Conservation (phyloP, 1,140 invertebrate species). For the Bombus affinis region DNA sequence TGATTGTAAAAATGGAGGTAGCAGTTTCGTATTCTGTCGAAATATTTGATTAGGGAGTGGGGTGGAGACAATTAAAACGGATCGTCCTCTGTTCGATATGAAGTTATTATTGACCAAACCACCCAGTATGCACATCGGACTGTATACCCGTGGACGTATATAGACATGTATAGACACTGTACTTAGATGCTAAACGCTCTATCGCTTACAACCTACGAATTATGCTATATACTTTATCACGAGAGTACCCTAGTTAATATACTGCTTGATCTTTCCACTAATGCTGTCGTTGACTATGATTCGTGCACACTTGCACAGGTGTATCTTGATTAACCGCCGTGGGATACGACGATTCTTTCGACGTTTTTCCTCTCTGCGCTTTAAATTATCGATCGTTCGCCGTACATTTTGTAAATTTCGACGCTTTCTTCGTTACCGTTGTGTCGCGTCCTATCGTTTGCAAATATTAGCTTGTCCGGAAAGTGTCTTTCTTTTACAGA, state of each 20-base stretch:
- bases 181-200: constrained; percentile 49
- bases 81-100: not conserved
- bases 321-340: not conserved
- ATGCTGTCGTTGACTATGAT: constrained; percentile 27
- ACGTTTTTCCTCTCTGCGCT: not conserved
- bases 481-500: no score
- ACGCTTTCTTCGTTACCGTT: not conserved
- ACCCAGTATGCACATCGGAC: not conserved
- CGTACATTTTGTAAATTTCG: not conserved
- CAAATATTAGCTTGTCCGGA: no score
- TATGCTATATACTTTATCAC: constrained; percentile 59
- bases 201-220: constrained; percentile 43
- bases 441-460: no score
- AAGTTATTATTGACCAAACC: not conserved
- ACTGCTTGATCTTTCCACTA: constrained; percentile 46
- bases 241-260: constrained; percentile 58
- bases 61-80: not conserved
- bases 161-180: constrained; percentile 10
- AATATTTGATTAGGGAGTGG: no score
- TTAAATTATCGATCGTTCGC: not conserved
- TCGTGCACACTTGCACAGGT: constrained; percentile 10
- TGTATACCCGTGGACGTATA: not conserved
- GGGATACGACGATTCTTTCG: not conserved
- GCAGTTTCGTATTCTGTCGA: no score
- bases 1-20: no score